Evolutionary conservation across 2,113 vertebrate species (phyloP), one percentile per base, ranked within the genome.

Genomic region (Stomatorhinus ivindoensis): DNA sequence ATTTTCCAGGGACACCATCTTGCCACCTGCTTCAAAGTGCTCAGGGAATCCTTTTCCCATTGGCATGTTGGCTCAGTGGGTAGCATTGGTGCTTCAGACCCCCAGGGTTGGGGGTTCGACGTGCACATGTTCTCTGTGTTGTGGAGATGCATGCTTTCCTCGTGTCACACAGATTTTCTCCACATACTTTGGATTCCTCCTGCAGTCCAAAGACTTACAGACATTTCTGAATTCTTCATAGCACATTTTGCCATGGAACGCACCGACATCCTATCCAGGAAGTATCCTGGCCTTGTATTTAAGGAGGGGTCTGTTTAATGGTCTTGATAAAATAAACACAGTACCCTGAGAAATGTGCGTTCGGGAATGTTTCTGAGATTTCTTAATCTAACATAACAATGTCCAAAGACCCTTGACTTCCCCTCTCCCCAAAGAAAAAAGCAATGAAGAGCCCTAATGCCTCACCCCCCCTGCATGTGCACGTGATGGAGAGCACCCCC

Each of bases 391-490:
- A 5, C 6, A 44, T 47, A 24, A 9, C 17, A 39, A 15, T 35
- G 24, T 48, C 42, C 27, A 15, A n/a, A 53, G 85, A 31, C 46
- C 47, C 84, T 50, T 55, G 53, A 50, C 11, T 53, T 44, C 10
- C 48, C 31, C 3, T 10, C 58, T 42, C 15, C 17, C 92, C 92
- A 92, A 92, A 93, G 94, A 95, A 94, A 94, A 95, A 91, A 94
- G 94, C 89, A 90, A 99, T 99, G 98, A 98, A 96, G 95, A 97
- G 95, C 88, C 95, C 96, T 88, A 96, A 96, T 90, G 94, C 96
- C 48, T 97, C 96, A 88, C 97, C 97, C 90, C 96, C 97, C 61
- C 95, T 98, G 93, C 98, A 99, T 88, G 97, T 99, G 93, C 98
- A 99, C 19, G 96, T 99, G 92, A 95, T 97, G 94, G 97, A 97